Conservation (phyloP, 2,888 invertebrate genomes). For the Empis livida region DNA sequence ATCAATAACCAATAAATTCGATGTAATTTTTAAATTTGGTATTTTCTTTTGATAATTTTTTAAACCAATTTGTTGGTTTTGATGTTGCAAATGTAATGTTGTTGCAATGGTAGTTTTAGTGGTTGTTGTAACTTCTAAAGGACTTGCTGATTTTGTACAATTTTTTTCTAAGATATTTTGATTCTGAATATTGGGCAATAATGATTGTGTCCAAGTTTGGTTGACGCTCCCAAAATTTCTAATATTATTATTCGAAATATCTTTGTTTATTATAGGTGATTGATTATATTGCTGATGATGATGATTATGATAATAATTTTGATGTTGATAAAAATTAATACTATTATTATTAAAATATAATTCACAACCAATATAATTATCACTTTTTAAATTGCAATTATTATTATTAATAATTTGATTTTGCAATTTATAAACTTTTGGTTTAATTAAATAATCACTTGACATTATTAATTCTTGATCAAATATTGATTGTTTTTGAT, state of each 20-base stretch:
- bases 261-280: background rate
- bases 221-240: background rate
- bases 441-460: slow-evolving; percentile 8
- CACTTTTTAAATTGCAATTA: slow-evolving; percentile 3
- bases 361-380: slow-evolving; percentile 6
- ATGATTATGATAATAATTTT: background rate
- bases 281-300: background rate
- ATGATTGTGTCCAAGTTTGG: background rate
- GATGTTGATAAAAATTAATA: background rate
- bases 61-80: background rate
- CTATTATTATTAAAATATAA: slow-evolving; percentile 3
- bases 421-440: slow-evolving; percentile 10
- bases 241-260: background rate
- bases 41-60: background rate
- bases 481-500: background rate
- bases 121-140: background rate
- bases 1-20: background rate
- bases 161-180: no score
- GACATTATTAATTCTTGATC: background rate
- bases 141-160: background rate
- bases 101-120: background rate
- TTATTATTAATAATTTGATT: slow-evolving; percentile 5
- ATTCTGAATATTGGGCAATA: no score
- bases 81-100: background rate
- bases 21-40: background rate